phyloP scores from a whole-genome alignment of 2,113 vertebrate genomes.

The Telmatochromis sp. region DNA sequence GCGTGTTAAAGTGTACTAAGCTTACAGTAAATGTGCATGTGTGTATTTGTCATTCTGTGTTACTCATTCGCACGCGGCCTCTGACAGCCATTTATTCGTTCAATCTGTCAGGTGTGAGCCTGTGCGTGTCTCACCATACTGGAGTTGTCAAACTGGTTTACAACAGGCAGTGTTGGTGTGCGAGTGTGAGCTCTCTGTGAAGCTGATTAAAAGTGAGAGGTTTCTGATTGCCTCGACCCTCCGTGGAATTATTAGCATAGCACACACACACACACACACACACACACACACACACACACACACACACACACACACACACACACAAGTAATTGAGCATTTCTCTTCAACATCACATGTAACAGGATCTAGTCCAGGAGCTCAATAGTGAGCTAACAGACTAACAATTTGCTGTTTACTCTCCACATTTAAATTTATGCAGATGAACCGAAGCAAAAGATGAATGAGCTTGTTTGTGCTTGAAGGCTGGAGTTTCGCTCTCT shows the following conservation, averaged over 20 bases:
- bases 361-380: conserved; percentile 8
- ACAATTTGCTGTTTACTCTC: conserved; percentile 22
- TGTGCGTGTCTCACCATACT: neutral
- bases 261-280: neutral
- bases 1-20: neutral
- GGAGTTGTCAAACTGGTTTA: conserved; percentile 31
- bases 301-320: neutral
- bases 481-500: neutral
- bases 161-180: neutral
- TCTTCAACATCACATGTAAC: conserved; percentile 31
- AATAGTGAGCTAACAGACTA: conserved; percentile 21
- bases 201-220: conserved; percentile 58
- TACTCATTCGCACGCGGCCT: neutral
- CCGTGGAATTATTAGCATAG: conserved; percentile 53
- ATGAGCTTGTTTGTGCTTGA: conserved; percentile 37
- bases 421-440: conserved; percentile 47
- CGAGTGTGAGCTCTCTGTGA: conserved; percentile 10
- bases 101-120: neutral
- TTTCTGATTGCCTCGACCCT: conserved; percentile 56
- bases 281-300: neutral
- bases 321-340: conserved; percentile 44
- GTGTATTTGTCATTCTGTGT: neutral
- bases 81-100: neutral
- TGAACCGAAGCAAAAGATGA: conserved; percentile 19
- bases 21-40: neutral